A percentile compares a stretch with the other conserved stretches of the same genome.
Conservation (phyloP, 1,140 invertebrate species). For the Magallana angulata region DNA sequence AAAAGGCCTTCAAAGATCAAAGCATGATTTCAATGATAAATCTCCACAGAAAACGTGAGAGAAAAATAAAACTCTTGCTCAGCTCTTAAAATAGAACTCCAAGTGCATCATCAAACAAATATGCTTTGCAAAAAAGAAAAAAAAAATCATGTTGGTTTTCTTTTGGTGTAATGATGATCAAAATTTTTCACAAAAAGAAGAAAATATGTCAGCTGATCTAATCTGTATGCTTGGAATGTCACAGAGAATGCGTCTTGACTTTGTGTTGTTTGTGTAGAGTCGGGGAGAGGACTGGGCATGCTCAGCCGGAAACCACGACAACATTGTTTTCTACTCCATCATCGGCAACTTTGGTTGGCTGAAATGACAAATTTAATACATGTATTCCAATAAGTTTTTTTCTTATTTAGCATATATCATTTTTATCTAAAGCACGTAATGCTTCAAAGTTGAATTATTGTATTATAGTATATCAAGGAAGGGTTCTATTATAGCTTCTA, state of each 20-base stretch:
- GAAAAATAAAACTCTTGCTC: not conserved
- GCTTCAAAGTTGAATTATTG: too few species aligned
- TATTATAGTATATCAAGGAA: too few species aligned
- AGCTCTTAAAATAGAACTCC: not conserved
- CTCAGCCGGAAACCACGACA: not conserved
- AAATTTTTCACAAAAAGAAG: not conserved
- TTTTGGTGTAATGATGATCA: slow-evolving; percentile 4
- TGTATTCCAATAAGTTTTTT: not conserved
- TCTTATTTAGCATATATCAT: not conserved
- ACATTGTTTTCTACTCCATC: slow-evolving; percentile 37
- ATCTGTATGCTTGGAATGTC: slow-evolving; percentile 37
- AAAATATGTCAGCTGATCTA: slow-evolving; percentile 9
- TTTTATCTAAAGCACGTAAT: not conserved
- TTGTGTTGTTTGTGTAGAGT: not conserved
- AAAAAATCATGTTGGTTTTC: not conserved
- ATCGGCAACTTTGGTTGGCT: slow-evolving; percentile 37
- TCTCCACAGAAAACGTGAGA: not conserved
- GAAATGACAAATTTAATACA: not conserved
- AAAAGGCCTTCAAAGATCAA: not conserved
- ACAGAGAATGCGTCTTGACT: not conserved
- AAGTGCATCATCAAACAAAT: not conserved
- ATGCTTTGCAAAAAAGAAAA: not conserved
- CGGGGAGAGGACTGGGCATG: not conserved
- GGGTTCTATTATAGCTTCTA: too few species aligned
- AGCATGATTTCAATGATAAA: not conserved